A percentile compares a stretch with the other conserved stretches of the same genome.
Conservation (phyloP, 2,797 vertebrate species). For the Parauchenoglanis punctatus region DNA sequence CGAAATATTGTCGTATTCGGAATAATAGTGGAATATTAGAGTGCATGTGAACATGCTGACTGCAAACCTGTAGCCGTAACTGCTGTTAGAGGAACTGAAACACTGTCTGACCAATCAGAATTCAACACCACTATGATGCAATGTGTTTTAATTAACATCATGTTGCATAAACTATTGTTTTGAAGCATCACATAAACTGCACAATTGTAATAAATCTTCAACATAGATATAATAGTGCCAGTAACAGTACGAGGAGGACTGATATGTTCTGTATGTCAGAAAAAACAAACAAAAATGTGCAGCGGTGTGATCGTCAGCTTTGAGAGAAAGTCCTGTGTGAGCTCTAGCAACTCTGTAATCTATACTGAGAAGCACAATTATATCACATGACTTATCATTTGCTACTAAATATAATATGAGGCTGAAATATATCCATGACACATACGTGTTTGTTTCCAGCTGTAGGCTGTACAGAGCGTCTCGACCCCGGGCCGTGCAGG, state of each 20-base stretch:
- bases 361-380: background rate
- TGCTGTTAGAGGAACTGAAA: background rate
- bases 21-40: too few relatives aligned
- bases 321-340: background rate
- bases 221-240: background rate
- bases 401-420: background rate
- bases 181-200: background rate
- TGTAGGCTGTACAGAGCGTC: slow-evolving; percentile 70
- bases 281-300: background rate
- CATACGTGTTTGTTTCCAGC: background rate
- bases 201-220: background rate
- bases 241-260: background rate
- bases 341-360: background rate
- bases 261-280: background rate
- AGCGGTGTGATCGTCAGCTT: background rate
- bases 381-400: background rate
- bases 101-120: background rate
- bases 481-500: slow-evolving; percentile 79
- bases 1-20: too few relatives aligned
- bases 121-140: background rate
- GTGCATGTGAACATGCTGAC: too few relatives aligned
- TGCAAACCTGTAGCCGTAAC: too few relatives aligned
- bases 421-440: background rate
- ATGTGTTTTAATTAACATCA: background rate
- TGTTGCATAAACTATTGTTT: background rate